A percentile compares a stretch with the other conserved stretches of the same genome.
Conservation (phyloP, 2,888 invertebrate genomes). For the Aplocera efformata region DNA sequence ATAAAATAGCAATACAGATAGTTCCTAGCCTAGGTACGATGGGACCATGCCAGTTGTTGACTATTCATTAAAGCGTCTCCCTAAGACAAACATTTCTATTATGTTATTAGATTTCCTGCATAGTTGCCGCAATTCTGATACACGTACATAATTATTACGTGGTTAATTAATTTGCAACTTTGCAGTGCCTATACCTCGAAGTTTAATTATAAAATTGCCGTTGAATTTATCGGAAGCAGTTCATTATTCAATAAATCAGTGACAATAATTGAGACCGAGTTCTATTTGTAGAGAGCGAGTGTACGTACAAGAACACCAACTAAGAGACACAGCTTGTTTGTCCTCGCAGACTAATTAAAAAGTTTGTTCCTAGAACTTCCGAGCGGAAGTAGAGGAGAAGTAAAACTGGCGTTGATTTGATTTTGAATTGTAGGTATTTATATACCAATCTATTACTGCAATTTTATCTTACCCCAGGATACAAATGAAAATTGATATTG, state of each 20-base stretch:
- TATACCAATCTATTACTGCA: slow-evolving; percentile 33
- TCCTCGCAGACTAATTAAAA: slow-evolving; percentile 79
- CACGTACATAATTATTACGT: slow-evolving; percentile 44
- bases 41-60: slow-evolving; percentile 59
- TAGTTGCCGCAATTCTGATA: slow-evolving; percentile 50
- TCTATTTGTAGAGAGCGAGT: slow-evolving; percentile 46
- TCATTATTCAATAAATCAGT: slow-evolving; percentile 43
- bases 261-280: slow-evolving; percentile 37
- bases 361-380: slow-evolving; percentile 71
- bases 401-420: slow-evolving; percentile 57
- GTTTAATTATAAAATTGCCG: slow-evolving; percentile 39
- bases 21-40: slow-evolving; percentile 32
- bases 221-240: slow-evolving; percentile 35
- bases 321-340: slow-evolving; percentile 75
- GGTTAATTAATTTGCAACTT: slow-evolving; percentile 47
- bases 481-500: too few species aligned
- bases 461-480: slow-evolving; percentile 5
- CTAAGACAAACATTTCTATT: slow-evolving; percentile 65
- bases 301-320: slow-evolving; percentile 50
- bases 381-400: slow-evolving; percentile 61
- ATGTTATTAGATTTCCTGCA: slow-evolving; percentile 67
- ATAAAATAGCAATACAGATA: slow-evolving; percentile 52
- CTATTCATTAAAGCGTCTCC: slow-evolving; percentile 74
- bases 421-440: slow-evolving; percentile 53
- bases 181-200: slow-evolving; percentile 33